phyloP scores from a whole-genome alignment of 2,888 invertebrate genomes.

The Lydus trimaculatus region DNA sequence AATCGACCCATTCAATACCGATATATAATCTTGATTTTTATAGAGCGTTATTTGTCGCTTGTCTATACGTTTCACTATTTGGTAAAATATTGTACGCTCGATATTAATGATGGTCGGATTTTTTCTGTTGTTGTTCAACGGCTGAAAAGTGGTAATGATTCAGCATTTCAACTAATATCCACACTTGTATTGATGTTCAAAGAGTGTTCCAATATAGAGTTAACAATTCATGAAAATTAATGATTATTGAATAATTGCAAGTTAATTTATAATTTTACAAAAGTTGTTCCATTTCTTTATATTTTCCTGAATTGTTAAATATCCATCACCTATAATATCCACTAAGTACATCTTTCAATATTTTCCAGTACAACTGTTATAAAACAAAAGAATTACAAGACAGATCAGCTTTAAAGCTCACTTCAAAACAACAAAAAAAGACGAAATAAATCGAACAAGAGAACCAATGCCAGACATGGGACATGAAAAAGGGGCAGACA shows the following conservation, averaged over 20 bases:
- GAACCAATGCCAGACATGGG: conserved; percentile 60
- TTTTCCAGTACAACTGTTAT: conserved; percentile 47
- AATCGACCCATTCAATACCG: conserved; percentile 40
- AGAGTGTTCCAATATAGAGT: neutral
- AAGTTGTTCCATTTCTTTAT: neutral
- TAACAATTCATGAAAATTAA: neutral
- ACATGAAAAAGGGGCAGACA: conserved; percentile 61
- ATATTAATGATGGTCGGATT: conserved; percentile 3
- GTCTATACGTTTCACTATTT: neutral
- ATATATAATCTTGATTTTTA: neutral
- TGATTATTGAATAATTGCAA: neutral
- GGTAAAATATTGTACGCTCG: neutral
- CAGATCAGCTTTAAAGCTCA: conserved; percentile 52
- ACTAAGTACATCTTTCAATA: conserved; percentile 38
- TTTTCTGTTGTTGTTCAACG: neutral
- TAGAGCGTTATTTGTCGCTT: neutral
- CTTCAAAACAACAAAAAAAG: conserved; percentile 46
- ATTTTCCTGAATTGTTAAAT: neutral
- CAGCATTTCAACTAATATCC: conserved; percentile 30
- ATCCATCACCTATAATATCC: too few relatives aligned
- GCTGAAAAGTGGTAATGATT: conserved; percentile 28
- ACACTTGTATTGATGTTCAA: neutral
- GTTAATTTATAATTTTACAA: too few relatives aligned
- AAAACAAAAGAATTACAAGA: conserved; percentile 55
- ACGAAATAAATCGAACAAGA: conserved; percentile 56